A percentile compares a stretch with the other conserved stretches of the same genome.
phyloP scores from a whole-genome alignment of 2,888 invertebrate species.

The Arge pagana region DNA sequence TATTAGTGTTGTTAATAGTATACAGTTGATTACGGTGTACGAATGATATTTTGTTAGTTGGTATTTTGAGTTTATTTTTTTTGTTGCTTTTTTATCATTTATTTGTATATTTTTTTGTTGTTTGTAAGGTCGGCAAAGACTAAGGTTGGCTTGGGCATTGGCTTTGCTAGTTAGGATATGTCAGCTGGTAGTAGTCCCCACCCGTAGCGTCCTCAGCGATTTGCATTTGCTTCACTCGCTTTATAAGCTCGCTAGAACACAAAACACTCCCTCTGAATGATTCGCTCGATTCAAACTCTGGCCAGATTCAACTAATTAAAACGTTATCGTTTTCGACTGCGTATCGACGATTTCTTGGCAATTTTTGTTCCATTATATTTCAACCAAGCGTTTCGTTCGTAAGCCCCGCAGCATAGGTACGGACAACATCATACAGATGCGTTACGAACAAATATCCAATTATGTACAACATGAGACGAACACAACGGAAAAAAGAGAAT shows the following conservation, averaged over 20 bases:
- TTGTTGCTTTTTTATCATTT: conserved; percentile 1
- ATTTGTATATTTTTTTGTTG: background rate
- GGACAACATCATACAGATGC: no score
- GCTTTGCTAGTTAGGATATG: conserved; percentile 55
- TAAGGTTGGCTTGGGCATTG: conserved; percentile 44
- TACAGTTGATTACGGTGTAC: background rate
- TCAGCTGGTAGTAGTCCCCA: conserved; percentile 57
- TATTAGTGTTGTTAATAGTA: background rate
- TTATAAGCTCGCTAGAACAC: conserved; percentile 56
- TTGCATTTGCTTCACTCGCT: conserved; percentile 55
- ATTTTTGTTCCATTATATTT: no score
- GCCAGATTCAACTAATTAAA: background rate
- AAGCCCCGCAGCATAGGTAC: no score
- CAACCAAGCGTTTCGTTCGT: no score
- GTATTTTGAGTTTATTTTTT: conserved; percentile 22
- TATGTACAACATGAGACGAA: no score
- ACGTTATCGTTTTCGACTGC: no score
- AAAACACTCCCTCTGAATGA: conserved; percentile 47
- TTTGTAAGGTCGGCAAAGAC: no score
- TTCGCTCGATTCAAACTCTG: conserved; percentile 15
- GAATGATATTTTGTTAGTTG: conserved; percentile 36
- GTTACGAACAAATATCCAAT: no score
- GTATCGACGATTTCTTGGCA: no score
- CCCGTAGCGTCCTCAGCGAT: conserved; percentile 53
- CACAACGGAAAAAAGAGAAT: no score